Conservation (phyloP, 2,888 invertebrate genomes). For the Helleia helle region DNA sequence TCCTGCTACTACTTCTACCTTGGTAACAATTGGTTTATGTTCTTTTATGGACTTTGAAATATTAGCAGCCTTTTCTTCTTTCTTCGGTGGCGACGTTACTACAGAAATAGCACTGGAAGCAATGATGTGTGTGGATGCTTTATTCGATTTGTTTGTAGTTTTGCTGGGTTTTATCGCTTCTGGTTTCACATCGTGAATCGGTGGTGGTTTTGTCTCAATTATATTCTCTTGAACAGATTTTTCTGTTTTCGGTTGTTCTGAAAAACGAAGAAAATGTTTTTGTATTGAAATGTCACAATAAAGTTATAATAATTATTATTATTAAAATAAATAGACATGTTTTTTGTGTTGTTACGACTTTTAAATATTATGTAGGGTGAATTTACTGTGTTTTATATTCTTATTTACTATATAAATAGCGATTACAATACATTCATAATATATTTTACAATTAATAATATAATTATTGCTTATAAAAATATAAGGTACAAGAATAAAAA, state of each 20-base stretch:
- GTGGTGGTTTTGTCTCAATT: constrained; percentile 61
- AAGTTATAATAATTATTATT: no score
- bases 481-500: no score
- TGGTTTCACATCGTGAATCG: constrained; percentile 48
- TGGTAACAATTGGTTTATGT: constrained; percentile 61
- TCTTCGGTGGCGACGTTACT: constrained; percentile 54
- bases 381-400: no score
- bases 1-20: constrained; percentile 73
- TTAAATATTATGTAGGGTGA: no score
- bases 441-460: no score
- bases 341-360: no score
- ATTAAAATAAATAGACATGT: no score
- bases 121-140: constrained; percentile 42
- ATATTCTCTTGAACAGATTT: constrained; percentile 59
- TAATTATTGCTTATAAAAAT: no score
- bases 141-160: constrained; percentile 49
- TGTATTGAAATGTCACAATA: neutral
- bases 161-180: constrained; percentile 64
- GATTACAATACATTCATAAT: no score
- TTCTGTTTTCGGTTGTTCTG: constrained; percentile 42
- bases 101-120: constrained; percentile 57
- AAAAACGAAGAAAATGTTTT: neutral
- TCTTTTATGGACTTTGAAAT: constrained; percentile 62
- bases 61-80: constrained; percentile 52
- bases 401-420: no score